These are phyloP conservation scores for Sarcophilus harrisii DNA, from an alignment of 2,797 vertebrate species.

Conservation along the genomic window DNA sequence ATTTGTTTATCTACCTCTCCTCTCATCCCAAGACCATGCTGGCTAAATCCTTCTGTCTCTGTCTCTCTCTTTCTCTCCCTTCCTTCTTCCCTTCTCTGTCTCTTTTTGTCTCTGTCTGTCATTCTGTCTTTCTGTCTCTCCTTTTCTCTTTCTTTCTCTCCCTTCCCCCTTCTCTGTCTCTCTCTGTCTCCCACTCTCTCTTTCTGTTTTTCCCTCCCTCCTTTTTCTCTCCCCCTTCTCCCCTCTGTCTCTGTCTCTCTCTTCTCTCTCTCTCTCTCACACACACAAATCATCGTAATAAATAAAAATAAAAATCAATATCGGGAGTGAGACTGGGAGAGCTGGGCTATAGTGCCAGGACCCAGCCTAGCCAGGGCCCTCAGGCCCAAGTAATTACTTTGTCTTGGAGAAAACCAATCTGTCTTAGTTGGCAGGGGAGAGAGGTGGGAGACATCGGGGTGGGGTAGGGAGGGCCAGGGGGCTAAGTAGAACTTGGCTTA, in stretches of 20 bases:
- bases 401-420: conserved; percentile 80
- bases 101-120: no score
- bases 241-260: no score
- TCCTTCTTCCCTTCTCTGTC: background rate
- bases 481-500: background rate
- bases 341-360: conserved; percentile 70
- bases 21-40: conserved; percentile 53
- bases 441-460: conserved; percentile 43
- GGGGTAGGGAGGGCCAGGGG: background rate
- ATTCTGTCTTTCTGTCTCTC: no score
- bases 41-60: conserved; percentile 30
- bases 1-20: conserved; percentile 49
- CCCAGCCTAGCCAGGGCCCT: conserved; percentile 71
- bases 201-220: background rate
- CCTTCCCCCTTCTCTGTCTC: background rate
- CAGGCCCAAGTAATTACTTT: conserved; percentile 78
- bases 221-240: background rate
- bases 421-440: conserved; percentile 31
- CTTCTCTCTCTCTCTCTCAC: background rate
- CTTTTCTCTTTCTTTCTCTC: background rate
- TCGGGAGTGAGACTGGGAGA: conserved; percentile 62
- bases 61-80: background rate
- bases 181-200: no score
- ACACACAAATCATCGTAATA: conserved; percentile 61
- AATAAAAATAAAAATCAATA: conserved; percentile 80